Conservation (phyloP, 2,888 invertebrate genomes). For the Rhogogaster chlorosoma region DNA sequence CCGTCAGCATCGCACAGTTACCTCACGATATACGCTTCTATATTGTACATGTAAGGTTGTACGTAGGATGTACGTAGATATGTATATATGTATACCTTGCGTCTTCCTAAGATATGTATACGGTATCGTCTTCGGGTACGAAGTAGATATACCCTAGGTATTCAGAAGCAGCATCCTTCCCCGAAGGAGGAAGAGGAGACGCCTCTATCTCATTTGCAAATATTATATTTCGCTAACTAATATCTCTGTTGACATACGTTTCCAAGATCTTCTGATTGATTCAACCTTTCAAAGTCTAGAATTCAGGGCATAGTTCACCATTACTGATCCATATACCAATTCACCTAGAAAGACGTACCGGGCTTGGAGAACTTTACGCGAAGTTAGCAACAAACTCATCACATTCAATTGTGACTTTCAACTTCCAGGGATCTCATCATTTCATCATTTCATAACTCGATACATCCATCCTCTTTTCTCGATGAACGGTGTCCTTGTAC, state of each 20-base stretch:
- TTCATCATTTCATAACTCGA: background rate
- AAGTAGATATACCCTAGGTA: conserved; percentile 37
- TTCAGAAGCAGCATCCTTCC: conserved; percentile 28
- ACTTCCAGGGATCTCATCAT: background rate
- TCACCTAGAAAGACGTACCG: background rate
- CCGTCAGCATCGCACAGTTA: conserved; percentile 24
- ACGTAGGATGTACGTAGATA: background rate
- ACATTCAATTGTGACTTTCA: background rate
- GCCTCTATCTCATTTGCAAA: conserved; percentile 54
- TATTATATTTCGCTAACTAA: conserved; percentile 69
- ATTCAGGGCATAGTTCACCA: background rate
- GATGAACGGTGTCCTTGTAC: background rate
- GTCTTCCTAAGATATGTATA: conserved; percentile 3
- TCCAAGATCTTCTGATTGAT: conserved; percentile 33
- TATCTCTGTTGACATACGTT: conserved; percentile 70
- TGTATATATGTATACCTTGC: background rate
- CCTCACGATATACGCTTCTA: conserved; percentile 40
- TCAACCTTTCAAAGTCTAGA: conserved; percentile 29
- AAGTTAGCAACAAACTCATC: background rate
- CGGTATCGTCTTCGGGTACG: conserved; percentile 28
- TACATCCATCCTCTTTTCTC: no score
- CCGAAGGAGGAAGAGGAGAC: background rate
- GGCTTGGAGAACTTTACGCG: background rate
- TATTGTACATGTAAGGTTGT: background rate
- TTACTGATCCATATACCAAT: background rate